These are phyloP conservation scores for Gnatocerus cornutus DNA, from an alignment of 2,888 invertebrate genomes.

Conservation along the genomic window DNA sequence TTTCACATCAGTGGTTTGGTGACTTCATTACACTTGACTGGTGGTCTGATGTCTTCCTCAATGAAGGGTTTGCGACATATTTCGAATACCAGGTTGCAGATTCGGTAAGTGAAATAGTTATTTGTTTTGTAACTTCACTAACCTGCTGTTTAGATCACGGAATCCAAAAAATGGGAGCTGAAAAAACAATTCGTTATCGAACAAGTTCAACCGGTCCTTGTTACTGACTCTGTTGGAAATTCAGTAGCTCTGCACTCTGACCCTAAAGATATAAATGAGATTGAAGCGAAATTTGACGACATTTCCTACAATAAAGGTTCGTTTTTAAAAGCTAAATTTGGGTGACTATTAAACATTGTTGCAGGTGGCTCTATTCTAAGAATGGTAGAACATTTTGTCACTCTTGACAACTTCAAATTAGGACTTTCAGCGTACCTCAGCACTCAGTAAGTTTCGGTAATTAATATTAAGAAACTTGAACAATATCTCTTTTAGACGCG, in stretches of 20 bases:
- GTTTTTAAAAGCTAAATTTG: not conserved
- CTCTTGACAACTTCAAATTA: conserved; percentile 71
- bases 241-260: conserved; percentile 76
- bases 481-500: not conserved
- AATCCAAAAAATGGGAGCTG: conserved; percentile 80
- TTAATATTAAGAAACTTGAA: not conserved
- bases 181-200: conserved; percentile 81
- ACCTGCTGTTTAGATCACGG: too few species aligned
- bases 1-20: conserved; percentile 89
- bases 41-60: conserved; percentile 85
- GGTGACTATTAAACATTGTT: not conserved
- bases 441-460: conserved; percentile 66
- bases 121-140: too few species aligned
- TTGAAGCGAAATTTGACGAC: conserved; percentile 77
- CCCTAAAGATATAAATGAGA: conserved; percentile 74
- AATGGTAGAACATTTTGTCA: conserved; percentile 78
- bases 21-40: conserved; percentile 83
- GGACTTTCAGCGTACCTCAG: conserved; percentile 75
- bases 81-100: conserved; percentile 81
- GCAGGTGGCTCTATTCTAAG: conserved; percentile 68
- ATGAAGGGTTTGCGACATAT: conserved; percentile 83
- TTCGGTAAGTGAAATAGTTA: conserved; percentile 66
- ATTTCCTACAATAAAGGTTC: conserved; percentile 81
- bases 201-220: conserved; percentile 79
- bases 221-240: conserved; percentile 75